Conservation (phyloP, 2,888 invertebrate genomes). For the Aplocera efformata region DNA sequence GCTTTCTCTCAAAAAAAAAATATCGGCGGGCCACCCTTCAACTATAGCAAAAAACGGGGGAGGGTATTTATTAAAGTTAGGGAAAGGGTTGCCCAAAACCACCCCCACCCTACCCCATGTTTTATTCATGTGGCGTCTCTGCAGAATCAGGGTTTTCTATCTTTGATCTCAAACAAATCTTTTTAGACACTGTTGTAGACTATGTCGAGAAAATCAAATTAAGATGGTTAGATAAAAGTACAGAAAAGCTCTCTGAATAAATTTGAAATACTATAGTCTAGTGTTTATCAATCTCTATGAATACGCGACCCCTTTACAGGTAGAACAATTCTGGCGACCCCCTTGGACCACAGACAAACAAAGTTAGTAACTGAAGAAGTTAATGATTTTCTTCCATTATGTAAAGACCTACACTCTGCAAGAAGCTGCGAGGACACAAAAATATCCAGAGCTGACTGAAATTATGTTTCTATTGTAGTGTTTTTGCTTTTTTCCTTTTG, state of each 20-base stretch:
- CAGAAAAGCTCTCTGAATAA: not conserved
- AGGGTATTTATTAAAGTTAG: slow-evolving; percentile 59
- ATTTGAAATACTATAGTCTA: too few relatives aligned
- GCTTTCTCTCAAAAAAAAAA: slow-evolving; percentile 38
- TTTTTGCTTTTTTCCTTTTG: too few relatives aligned
- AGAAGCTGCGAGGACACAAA: too few relatives aligned
- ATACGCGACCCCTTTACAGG: too few relatives aligned
- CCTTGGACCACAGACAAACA: too few relatives aligned
- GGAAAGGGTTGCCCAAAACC: slow-evolving; percentile 67
- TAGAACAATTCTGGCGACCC: too few relatives aligned
- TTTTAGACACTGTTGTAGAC: slow-evolving; percentile 43
- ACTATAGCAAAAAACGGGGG: slow-evolving; percentile 65
- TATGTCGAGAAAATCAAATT: slow-evolving; percentile 8
- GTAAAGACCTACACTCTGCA: too few relatives aligned
- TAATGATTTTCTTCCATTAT: too few relatives aligned
- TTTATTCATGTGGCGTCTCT: slow-evolving; percentile 69
- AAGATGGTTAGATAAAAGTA: not conserved
- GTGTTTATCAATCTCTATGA: too few relatives aligned
- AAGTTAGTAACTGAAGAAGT: too few relatives aligned
- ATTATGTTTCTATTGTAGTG: too few relatives aligned
- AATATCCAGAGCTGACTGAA: too few relatives aligned
- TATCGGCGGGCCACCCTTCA: slow-evolving; percentile 49
- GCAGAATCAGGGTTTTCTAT: slow-evolving; percentile 53
- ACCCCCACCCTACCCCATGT: slow-evolving; percentile 53
- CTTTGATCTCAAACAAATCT: slow-evolving; percentile 58